Conservation (phyloP, 2,888 invertebrate species). For the Toxonevra muliebris region DNA sequence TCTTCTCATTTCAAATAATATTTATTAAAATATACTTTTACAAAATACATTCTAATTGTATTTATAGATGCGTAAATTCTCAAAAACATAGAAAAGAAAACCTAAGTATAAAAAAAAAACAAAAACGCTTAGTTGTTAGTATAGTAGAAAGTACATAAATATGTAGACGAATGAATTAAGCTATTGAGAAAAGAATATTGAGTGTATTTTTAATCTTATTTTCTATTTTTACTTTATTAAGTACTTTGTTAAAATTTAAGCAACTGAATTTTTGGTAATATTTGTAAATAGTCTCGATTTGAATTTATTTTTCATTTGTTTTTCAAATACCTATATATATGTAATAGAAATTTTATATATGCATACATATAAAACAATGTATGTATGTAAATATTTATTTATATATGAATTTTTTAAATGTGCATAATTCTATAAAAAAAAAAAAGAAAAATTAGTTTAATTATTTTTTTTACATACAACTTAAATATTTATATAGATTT, state of each 20-base stretch:
- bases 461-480: slow-evolving; percentile 23
- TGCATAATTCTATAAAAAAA: slow-evolving; percentile 10
- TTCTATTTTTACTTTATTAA: too few relatives aligned
- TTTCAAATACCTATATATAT: background rate
- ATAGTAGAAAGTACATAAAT: background rate
- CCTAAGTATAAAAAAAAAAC: slow-evolving; percentile 9
- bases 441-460: slow-evolving; percentile 21
- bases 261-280: background rate
- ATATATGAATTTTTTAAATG: too few relatives aligned
- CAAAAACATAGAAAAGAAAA: background rate
- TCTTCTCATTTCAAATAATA: too few relatives aligned
- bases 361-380: background rate
- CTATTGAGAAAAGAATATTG: too few relatives aligned
- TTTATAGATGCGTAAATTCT: background rate
- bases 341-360: background rate
- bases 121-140: background rate
- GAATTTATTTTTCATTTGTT: background rate
- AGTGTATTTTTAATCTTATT: too few relatives aligned
- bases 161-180: background rate
- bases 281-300: background rate
- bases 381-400: too few relatives aligned
- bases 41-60: too few relatives aligned
- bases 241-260: too few relatives aligned
- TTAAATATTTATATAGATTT: background rate
- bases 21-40: too few relatives aligned